Base-by-base conservation (phyloP, 2,888 invertebrate species). In the Pteria penguin region DNA sequence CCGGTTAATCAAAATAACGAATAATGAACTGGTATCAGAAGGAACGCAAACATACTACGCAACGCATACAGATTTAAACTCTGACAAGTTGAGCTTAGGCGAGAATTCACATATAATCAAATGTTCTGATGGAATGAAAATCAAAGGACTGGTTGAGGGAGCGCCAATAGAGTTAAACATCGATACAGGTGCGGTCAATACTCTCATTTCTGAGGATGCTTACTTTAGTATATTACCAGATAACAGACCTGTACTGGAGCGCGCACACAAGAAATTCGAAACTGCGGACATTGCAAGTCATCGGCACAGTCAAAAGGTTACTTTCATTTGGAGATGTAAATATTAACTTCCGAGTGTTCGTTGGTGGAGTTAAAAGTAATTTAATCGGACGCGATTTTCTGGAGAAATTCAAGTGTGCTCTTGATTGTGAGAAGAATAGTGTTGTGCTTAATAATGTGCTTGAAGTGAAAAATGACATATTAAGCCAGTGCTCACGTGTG, bases 181-280 rank as follows among this genome's bases (percentile, higher is more conserved):
- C 5, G 65, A 65, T 45, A 65, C 60, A 8, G 45, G 45, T 45
- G 45, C 45, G 45, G 18, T 45, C 8, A 45, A 45, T 45, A 45
- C 45, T 0, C 61, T 70, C 26, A 70, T 70, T 27, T 36, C 61
- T n/a, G 61, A 60, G 14, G 60, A 70, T n/a, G 61, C 18, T 4
- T 70, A 29, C 29, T 14, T 45, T 4, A 60, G 58, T 26, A 58
- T 70, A 3, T 3, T 67, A 29, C n/a, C 65, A 4, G 4, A 57
- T n/a, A 26, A 32, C n/a, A 70, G 29, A 70, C 61, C 27, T 24
- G 32, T 69, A n/a, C 0, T 69, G n/a, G 26, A 31, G 18, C 69
- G 29, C n/a, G 33, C 22, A 18, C 22, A 58, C 29, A n/a, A 2
- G 26, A 57, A 14, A 31, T 68, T 57, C 18, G 31, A 22, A 22